A percentile compares a stretch with the other conserved stretches of the same genome.
These are phyloP conservation scores for Drosophila prosaltans DNA, from an alignment of 1,140 invertebrate species.

Conservation along the genomic window DNA sequence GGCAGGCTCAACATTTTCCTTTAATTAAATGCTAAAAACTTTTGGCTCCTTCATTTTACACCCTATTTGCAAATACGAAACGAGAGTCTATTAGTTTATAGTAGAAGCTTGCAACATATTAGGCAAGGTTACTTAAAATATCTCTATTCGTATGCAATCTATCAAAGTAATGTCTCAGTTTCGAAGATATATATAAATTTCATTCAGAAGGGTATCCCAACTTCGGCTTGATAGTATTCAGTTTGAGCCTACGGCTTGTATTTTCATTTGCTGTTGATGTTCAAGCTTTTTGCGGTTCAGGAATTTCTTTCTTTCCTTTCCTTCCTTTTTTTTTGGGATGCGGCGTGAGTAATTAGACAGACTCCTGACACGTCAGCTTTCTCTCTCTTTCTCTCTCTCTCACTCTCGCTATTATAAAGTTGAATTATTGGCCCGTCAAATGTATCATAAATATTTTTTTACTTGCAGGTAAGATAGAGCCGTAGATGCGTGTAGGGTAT, in stretches of 20 bases:
- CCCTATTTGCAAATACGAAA: not conserved
- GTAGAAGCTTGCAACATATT: too few species aligned
- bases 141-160: too few species aligned
- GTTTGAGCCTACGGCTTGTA: not conserved
- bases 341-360: conserved; percentile 55
- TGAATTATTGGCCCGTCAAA: conserved; percentile 54
- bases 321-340: not conserved
- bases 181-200: too few species aligned
- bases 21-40: conserved; percentile 75
- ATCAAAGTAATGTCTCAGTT: too few species aligned
- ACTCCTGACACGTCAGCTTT: conserved; percentile 26
- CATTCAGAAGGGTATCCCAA: not conserved
- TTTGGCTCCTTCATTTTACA: conserved; percentile 33
- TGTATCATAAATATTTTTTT: conserved; percentile 23
- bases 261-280: conserved; percentile 14
- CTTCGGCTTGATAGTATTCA: not conserved
- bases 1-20: conserved; percentile 46
- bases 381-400: not conserved
- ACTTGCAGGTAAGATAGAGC: not conserved
- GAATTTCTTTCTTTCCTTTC: not conserved
- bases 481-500: conserved; percentile 19
- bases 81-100: too few species aligned
- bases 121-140: too few species aligned
- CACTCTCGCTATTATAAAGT: not conserved
- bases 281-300: conserved; percentile 47